Base-by-base conservation (phyloP, 2,113 vertebrate species). In the Octodon degus region DNA sequence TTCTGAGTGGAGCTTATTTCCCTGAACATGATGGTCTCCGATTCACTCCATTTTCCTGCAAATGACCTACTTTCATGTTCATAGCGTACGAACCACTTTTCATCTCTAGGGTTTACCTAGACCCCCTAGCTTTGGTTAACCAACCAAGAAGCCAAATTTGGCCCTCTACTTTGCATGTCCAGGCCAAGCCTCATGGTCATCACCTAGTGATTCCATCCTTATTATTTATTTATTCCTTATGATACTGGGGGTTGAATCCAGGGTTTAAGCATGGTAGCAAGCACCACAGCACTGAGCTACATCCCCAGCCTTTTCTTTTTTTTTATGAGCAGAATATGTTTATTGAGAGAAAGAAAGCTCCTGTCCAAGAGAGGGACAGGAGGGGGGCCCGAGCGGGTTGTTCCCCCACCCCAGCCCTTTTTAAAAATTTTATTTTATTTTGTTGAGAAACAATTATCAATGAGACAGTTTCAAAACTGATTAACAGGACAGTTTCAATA, bases 61-160 rank as follows among this genome's bases (percentile, higher is more conserved):
- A 77, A 77, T 43, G 40, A 47, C 74, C 40, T 47, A 25, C 12
- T 77, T 77, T 77, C 25, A 13, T 77, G 40, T 12, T 47, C 22
- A 5, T 13, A 62, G 32, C 30, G 8, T 74, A 72, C 17, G 2
- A 40, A 10, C 10, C n/a, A 93, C 62, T 83, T 90, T 53, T 55
- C 70, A 85, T 67, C 37, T 87, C 10, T 50, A 32, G 67, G 12
- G 40, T 53, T 80, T n/a, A 67, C 37, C 22, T 50, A 11, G 5
- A 85, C 19, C 19, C 19, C 9, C 34, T 43, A 89, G 3, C 24
- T 22, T 14, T 80, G 58, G 34, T 27, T 94, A 50, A 76, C 24
- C 84, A 84, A 96, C n/a, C 32, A 43, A 55, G 34, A 86, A 63
- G 19, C 74, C 55, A 82, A 34, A 67, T 58, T 90, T 90, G 72